Conservation (phyloP, 1,140 invertebrate genomes). For the Mya arenaria region DNA sequence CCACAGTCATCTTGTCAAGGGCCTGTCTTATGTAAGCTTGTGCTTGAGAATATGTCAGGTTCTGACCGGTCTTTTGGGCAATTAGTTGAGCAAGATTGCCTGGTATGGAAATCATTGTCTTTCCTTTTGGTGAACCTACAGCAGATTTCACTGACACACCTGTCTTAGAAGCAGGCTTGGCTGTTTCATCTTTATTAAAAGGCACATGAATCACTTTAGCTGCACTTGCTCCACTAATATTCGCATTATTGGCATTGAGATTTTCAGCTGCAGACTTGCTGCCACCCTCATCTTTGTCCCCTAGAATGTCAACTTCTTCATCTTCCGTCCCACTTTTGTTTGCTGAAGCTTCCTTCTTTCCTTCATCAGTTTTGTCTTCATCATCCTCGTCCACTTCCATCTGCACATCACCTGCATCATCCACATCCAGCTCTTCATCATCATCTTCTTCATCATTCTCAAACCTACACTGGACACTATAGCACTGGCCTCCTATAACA, state of each 20-base stretch:
- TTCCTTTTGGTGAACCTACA: constrained; percentile 27
- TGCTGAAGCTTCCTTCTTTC: constrained; percentile 25
- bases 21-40: constrained; percentile 68
- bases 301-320: constrained; percentile 63
- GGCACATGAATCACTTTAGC: constrained; percentile 53
- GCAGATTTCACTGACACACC: constrained; percentile 13
- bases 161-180: constrained; percentile 3
- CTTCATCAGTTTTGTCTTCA: constrained; percentile 60
- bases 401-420: constrained; percentile 65
- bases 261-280: constrained; percentile 40
- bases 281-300: constrained; percentile 64
- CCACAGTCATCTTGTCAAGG: constrained; percentile 73
- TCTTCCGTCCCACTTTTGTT: constrained; percentile 54
- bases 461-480: constrained; percentile 32
- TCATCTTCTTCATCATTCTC: constrained; percentile 82
- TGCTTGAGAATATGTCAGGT: constrained; percentile 56
- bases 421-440: constrained; percentile 63
- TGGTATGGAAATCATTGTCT: constrained; percentile 55
- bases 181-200: constrained; percentile 21
- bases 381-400: constrained; percentile 61
- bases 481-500: constrained; percentile 37
- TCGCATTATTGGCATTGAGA: constrained; percentile 46
- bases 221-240: constrained; percentile 21
- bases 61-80: constrained; percentile 59
- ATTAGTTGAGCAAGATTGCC: constrained; percentile 66